Conservation (phyloP, 2,113 vertebrate species). For the Gopherus evgoodei region DNA sequence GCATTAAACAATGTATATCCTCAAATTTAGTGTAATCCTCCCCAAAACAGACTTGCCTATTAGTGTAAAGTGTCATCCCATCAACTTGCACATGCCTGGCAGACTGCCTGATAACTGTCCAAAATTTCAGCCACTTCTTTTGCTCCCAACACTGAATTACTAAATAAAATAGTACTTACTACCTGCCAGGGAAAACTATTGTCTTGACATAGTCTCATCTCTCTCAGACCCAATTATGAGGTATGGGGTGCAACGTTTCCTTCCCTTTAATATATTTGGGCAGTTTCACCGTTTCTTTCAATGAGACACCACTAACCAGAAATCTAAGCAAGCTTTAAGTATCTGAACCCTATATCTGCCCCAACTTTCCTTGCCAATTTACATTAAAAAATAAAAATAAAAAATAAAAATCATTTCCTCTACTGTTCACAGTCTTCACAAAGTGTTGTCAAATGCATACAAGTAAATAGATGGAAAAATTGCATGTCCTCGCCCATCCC, state of each 20-base stretch:
- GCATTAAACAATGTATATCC: background rate
- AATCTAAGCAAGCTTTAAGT: too few species aligned
- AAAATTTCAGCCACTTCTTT: too few species aligned
- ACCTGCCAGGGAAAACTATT: background rate
- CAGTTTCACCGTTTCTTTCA: too few species aligned
- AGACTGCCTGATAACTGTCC: too few species aligned
- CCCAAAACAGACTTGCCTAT: background rate
- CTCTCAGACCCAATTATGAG: too few species aligned
- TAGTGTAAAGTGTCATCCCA: background rate
- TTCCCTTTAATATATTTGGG: too few species aligned
- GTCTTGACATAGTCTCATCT: too few species aligned
- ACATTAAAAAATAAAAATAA: background rate
- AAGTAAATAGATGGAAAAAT: background rate
- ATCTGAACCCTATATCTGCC: background rate
- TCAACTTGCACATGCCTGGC: background rate
- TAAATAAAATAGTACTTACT: background rate
- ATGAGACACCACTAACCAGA: too few species aligned
- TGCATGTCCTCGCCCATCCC: rapidly evolving
- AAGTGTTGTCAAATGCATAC: background rate
- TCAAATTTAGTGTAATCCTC: background rate
- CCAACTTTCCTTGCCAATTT: background rate
- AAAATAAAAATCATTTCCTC: background rate
- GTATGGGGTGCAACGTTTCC: background rate
- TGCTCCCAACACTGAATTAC: background rate
- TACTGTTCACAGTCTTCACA: background rate